A percentile compares a stretch with the other conserved stretches of the same genome.
Evolutionary conservation across 2,888 invertebrate species (phyloP).

Genomic region (Netelia fuscicornis): DNA sequence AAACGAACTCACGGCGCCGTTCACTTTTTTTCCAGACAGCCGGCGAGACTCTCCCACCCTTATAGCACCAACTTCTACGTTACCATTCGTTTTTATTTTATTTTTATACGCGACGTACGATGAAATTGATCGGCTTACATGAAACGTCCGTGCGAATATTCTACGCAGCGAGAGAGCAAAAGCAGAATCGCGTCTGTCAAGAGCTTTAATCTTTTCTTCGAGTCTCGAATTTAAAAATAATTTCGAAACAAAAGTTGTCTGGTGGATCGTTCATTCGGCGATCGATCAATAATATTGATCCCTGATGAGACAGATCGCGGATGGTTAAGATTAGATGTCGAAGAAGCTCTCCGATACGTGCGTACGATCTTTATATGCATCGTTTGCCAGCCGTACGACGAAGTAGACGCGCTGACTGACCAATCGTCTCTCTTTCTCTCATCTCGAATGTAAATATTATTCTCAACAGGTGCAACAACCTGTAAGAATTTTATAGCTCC

Average conservation of each 20-base stretch:
- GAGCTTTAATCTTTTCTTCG: no score
- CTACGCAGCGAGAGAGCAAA: background rate
- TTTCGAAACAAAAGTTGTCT: background rate
- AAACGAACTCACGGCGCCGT: slow-evolving; percentile 51
- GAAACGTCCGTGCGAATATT: background rate
- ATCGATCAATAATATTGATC: background rate
- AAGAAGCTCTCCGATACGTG: slow-evolving; percentile 3
- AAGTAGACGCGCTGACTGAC: slow-evolving; percentile 55
- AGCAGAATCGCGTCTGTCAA: background rate
- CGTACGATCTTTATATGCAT: slow-evolving; percentile 15
- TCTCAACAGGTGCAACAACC: slow-evolving; percentile 63
- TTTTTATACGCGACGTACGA: background rate
- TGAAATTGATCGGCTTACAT: slow-evolving; percentile 12
- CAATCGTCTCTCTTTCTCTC: slow-evolving; percentile 28
- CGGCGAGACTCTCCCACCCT: slow-evolving; percentile 61
- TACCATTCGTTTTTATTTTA: no score
- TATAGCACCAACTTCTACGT: background rate
- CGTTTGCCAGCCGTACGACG: slow-evolving; percentile 33
- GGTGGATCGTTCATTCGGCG: background rate
- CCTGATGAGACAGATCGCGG: background rate
- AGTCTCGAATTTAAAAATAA: no score
- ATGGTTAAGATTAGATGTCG: slow-evolving; percentile 29
- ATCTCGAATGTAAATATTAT: slow-evolving; percentile 63
- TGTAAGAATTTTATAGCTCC: slow-evolving; percentile 33
- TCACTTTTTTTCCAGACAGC: slow-evolving; percentile 64